phyloP scores from a whole-genome alignment of 2,113 vertebrate genomes.

The Solea solea region DNA sequence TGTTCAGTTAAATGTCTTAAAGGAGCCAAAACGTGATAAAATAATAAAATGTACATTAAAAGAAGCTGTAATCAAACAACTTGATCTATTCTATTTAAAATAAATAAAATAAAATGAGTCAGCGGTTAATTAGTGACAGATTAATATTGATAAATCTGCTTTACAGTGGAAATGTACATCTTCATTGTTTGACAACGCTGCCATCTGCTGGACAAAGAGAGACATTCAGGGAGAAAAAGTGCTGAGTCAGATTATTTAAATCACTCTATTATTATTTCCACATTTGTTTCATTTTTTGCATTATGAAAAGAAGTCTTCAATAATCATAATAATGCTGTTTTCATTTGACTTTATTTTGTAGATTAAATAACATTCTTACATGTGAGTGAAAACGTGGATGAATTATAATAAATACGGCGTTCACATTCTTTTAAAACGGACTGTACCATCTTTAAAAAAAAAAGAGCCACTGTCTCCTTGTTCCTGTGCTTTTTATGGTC shows the following conservation, averaged over 20 bases:
- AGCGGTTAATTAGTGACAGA: background rate
- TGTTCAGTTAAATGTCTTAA: no score
- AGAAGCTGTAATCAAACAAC: background rate
- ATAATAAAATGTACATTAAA: background rate
- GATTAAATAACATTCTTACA: conserved; percentile 38
- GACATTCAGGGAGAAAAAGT: background rate
- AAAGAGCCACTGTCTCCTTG: conserved; percentile 75
- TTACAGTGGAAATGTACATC: background rate
- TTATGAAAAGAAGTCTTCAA: conserved; percentile 16
- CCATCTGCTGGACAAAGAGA: conserved; percentile 54
- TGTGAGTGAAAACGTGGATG: conserved; percentile 50
- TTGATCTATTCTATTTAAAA: no score
- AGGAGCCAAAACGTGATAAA: no score
- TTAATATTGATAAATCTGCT: background rate
- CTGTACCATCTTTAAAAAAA: conserved; percentile 9
- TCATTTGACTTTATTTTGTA: background rate
- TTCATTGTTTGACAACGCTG: conserved; percentile 42
- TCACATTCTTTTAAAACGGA: conserved; percentile 39
- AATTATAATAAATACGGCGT: conserved; percentile 70
- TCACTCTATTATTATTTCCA: conserved; percentile 86
- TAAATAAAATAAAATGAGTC: background rate
- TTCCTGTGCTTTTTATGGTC: conserved; percentile 70
- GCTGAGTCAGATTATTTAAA: conserved; percentile 68
- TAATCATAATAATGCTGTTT: background rate
- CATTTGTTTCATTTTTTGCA: conserved; percentile 80